Base-by-base conservation (phyloP, 2,888 invertebrate genomes). In the Brachynemurus nebulosus region DNA sequence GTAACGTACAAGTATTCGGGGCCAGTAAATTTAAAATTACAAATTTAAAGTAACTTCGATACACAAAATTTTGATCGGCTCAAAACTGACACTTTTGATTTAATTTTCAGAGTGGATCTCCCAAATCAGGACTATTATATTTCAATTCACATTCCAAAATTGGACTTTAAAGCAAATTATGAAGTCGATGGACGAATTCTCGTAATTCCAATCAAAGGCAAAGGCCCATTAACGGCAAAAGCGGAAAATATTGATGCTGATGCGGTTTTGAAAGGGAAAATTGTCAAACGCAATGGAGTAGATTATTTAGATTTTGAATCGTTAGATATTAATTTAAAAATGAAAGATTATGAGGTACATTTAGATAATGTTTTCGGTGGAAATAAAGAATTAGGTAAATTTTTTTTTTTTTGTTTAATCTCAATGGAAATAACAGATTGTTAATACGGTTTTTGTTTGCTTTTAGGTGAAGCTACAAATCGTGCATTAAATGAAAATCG, bases 281-380 rank as follows among this genome's bases (percentile, higher is more conserved):
- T 66, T 0, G 49, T 56, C 4, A 58, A 61, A 18, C 63, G 61
- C 2, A 49, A 49, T 18, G 62, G 72, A 3, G 57, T 57, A 2
- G 66, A 70, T 38, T 70, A 70, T 55, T 42, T 78, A 11, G 61
- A 63, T 48, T 71, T 78, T 52, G 62, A 57, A 16, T 56, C 57
- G n/a, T 51, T 67, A 16, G 67, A 69, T 11, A 64, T 73, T 20
- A 64, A 68, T 35, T 61, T 78, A 51, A 69, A 64, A 49, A 61
- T 78, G 30, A 71, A 68, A 44, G 73, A 76, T 53, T 77, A 75
- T 53, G 60, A 60, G 21, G 54, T 78, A 27, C 55, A 60, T 30
- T 61, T 79, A 1, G 70, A 74, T 0, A 76, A 77, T 42, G 67
- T 78, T 11, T 77, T 77, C 59, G 69, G 71, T 14, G 75, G 74